Conservation (phyloP, 1,140 invertebrate species). For the Eulimnadia texana region DNA sequence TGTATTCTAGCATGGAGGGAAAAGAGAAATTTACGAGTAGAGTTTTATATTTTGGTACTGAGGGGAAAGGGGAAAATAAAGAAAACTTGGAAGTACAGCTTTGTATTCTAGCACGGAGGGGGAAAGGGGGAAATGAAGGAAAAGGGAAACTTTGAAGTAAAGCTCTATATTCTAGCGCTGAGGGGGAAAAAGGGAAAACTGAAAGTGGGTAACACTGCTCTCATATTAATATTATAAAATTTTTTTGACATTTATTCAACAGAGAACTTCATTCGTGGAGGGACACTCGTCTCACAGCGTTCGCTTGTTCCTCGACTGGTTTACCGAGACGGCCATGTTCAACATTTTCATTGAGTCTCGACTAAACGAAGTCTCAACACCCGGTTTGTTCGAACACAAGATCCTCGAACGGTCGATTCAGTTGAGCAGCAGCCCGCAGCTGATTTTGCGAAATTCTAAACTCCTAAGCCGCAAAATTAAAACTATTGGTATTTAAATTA, state of each 20-base stretch:
- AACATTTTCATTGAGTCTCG: constrained; percentile 31
- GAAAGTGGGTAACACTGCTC: too few species aligned
- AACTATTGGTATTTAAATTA: constrained; percentile 12
- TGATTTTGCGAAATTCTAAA: constrained; percentile 14
- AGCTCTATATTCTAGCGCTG: too few species aligned
- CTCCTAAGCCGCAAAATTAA: constrained; percentile 14
- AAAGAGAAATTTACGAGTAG: too few species aligned
- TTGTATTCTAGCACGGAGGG: too few species aligned
- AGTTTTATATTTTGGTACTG: too few species aligned
- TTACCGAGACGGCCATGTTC: constrained; percentile 70
- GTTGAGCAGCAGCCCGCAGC: constrained; percentile 5
- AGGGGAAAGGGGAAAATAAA: too few species aligned
- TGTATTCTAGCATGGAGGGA: too few species aligned
- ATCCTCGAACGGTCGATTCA: constrained; percentile 24
- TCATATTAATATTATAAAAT: constrained; percentile 1
- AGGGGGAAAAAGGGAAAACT: too few species aligned
- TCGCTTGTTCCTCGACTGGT: constrained; percentile 61
- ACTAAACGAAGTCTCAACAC: constrained; percentile 18
- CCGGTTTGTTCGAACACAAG: constrained; percentile 27
- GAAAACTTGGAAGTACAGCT: too few species aligned
- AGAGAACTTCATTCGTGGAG: constrained; percentile 28
- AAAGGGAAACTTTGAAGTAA: too few species aligned
- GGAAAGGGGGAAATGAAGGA: too few species aligned
- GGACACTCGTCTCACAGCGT: constrained; percentile 38
- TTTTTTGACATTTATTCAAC: constrained; percentile 35